Evolutionary conservation across 2,113 vertebrate species (phyloP), one percentile per base, ranked within the genome.

Genomic region (Pterocles burchelli): DNA sequence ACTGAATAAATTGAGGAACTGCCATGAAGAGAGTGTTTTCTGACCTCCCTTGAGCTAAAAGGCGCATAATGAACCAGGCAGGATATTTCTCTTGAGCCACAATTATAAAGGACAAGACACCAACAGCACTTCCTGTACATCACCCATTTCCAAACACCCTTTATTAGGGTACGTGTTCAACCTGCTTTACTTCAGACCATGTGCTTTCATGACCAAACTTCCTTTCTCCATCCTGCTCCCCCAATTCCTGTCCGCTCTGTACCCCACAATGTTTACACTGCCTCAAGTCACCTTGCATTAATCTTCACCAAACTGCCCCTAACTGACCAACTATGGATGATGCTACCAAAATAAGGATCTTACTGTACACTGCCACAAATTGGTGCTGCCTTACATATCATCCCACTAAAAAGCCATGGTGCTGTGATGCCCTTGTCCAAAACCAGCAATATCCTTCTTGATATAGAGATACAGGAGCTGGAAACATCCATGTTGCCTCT

Each of bases 101-200:
- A 89, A 36, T 43, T 80, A 95, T 17, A 58, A 91, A 28, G 11
- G 14, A 67, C 41, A 77, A 55, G 51, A 76, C 11, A 71, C n/a
- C 52, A 90, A 61, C 55, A 75, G 4, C 41, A 62, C n/a, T 68
- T 89, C 68, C 71, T 74, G 11, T 25, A 17, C 7, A 85, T 16
- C 71, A 67, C 2, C 11, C 1, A 7, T 54, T 92, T 79, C 62
- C 70, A 79, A 95, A 85, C 59, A 93, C 9, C 13, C 41, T 65
- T 81, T 48, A 68, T 45, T 3, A 3, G 2, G 4, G 49, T 29
- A 90, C 0, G 0, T 34, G 36, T 38, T 85, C 51, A 76, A 58
- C 36, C 17, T 66, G 48, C n/a, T 93, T 88, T 70, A 43, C 48
- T 90, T 84, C 41, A 82, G 28, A 66, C 34, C 66, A 66, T 5